Percentiles rank a stretch among this genome's conserved stretches.
Evolutionary conservation across 2,888 invertebrate species (phyloP).

Genomic region (Thymelicus lineola): DNA sequence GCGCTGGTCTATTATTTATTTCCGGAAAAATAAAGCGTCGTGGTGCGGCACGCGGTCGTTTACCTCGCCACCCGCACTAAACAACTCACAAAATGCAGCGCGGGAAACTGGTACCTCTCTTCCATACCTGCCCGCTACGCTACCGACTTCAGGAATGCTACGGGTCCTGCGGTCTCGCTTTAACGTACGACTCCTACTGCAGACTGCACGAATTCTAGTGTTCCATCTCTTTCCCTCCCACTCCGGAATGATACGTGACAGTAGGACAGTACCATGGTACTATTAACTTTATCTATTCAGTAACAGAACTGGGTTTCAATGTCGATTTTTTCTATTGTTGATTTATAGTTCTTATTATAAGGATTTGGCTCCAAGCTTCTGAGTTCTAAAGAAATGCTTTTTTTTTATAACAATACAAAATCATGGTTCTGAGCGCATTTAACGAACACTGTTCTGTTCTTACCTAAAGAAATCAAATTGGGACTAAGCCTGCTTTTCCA

Average conservation of each 20-base stretch:
- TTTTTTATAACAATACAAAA: too few species aligned
- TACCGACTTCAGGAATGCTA: slow-evolving; percentile 38
- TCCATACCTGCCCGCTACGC: slow-evolving; percentile 54
- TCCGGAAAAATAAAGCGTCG: slow-evolving; percentile 78
- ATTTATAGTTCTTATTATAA: too few species aligned
- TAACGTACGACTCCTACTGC: slow-evolving; percentile 5
- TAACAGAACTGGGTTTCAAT: too few species aligned
- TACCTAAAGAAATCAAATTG: too few species aligned
- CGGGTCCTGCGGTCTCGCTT: slow-evolving; percentile 40
- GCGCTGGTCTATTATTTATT: slow-evolving; percentile 80
- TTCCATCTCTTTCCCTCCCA: slow-evolving; percentile 41
- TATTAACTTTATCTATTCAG: not conserved
- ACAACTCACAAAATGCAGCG: slow-evolving; percentile 69
- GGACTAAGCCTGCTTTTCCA: too few species aligned
- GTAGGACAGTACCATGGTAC: not conserved
- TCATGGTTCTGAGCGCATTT: too few species aligned
- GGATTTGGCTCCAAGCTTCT: too few species aligned
- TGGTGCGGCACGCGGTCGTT: slow-evolving; percentile 73
- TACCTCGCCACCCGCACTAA: slow-evolving; percentile 66
- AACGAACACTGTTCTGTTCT: too few species aligned
- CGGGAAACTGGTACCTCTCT: slow-evolving; percentile 66
- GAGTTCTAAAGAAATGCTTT: too few species aligned
- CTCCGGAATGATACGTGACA: slow-evolving; percentile 32
- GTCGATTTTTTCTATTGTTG: too few species aligned
- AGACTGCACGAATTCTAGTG: slow-evolving; percentile 2